phyloP scores from a whole-genome alignment of 2,113 vertebrate genomes.

The Heterochromis multidens region DNA sequence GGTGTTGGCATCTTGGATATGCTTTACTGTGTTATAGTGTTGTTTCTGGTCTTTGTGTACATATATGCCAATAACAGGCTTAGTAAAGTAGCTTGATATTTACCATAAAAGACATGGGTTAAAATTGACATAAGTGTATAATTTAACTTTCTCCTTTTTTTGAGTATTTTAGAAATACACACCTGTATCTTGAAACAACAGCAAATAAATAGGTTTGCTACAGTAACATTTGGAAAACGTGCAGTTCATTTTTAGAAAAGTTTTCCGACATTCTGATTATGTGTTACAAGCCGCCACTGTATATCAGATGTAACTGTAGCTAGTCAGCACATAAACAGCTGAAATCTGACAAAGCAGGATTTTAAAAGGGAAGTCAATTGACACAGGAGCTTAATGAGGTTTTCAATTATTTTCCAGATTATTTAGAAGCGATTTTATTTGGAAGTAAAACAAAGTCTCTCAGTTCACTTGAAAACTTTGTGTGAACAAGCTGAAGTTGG shows the following conservation, averaged over 20 bases:
- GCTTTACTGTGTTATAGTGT: background rate
- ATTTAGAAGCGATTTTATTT: background rate
- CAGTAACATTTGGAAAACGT: background rate
- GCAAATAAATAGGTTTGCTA: background rate
- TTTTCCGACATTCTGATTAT: background rate
- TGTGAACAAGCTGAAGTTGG: background rate
- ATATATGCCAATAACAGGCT: background rate
- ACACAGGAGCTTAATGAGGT: background rate
- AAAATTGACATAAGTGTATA: background rate
- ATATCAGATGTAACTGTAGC: background rate
- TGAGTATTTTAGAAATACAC: background rate
- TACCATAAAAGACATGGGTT: rapidly evolving
- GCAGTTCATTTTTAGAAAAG: background rate
- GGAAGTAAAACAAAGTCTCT: background rate
- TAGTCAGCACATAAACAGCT: background rate
- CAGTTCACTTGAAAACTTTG: too few species aligned
- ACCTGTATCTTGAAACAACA: background rate
- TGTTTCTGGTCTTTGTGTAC: background rate
- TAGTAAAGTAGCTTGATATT: background rate
- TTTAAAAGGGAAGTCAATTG: background rate
- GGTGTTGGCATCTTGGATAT: background rate
- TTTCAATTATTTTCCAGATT: background rate
- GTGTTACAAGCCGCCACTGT: background rate
- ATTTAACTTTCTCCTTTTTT: background rate
- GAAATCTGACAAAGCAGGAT: background rate